Percentiles rank a stretch among this genome's conserved stretches.
Conservation (phyloP, 2,797 vertebrate genomes). For the Erethizon dorsatum region DNA sequence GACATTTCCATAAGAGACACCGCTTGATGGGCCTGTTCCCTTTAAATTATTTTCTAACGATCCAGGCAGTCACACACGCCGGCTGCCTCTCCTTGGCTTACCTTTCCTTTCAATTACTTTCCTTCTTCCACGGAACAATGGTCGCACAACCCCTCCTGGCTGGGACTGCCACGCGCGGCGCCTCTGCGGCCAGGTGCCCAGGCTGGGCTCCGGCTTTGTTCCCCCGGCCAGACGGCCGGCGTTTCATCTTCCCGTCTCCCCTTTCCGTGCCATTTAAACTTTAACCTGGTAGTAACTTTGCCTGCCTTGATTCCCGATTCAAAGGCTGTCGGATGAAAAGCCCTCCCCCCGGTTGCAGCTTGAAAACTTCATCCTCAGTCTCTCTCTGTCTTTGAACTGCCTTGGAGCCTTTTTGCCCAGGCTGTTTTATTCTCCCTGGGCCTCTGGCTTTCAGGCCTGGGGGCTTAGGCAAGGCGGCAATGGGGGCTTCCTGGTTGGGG, state of each 20-base stretch:
- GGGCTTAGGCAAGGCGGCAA: slow-evolving; percentile 87
- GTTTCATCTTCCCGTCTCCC: slow-evolving; percentile 91
- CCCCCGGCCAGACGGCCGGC: slow-evolving; percentile 89
- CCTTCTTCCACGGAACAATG: slow-evolving; percentile 92
- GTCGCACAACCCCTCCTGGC: slow-evolving; percentile 87
- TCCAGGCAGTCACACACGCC: slow-evolving; percentile 88
- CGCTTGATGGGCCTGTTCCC: slow-evolving; percentile 90
- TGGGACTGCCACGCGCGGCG: slow-evolving; percentile 89
- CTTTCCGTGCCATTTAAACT: slow-evolving; percentile 93
- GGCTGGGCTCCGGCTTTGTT: slow-evolving; percentile 92
- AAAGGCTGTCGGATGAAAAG: slow-evolving; percentile 92
- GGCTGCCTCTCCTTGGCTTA: slow-evolving; percentile 89
- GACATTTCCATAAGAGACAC: slow-evolving; percentile 91
- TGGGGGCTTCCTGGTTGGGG: slow-evolving; percentile 82
- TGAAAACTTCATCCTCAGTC: slow-evolving; percentile 91
- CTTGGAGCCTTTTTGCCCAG: slow-evolving; percentile 89
- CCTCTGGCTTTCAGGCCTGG: slow-evolving; percentile 88
- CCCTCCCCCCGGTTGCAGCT: slow-evolving; percentile 90
- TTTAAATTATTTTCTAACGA: slow-evolving; percentile 92
- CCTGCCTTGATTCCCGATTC: slow-evolving; percentile 91
- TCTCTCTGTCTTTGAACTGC: slow-evolving; percentile 91
- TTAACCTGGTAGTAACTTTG: slow-evolving; percentile 93
- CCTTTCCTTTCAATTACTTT: slow-evolving; percentile 93
- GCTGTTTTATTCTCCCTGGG: slow-evolving; percentile 90
- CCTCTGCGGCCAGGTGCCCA: slow-evolving; percentile 90